phyloP scores from a whole-genome alignment of 53 echinoderm and acorn worm genomes.

The Echinarachnius parma region DNA sequence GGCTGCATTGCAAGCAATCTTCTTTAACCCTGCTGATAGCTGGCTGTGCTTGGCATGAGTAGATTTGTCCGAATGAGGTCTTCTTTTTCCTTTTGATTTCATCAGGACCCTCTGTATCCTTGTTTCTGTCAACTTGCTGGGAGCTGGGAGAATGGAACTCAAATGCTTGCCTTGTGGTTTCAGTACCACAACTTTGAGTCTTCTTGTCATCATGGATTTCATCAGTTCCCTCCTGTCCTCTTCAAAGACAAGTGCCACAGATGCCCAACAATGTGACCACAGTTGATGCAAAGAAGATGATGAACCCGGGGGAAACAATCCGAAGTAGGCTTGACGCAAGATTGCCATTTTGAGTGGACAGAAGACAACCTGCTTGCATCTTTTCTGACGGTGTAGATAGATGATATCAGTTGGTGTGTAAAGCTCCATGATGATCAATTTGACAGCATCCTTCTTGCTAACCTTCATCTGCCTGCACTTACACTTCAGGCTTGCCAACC shows the following conservation, averaged over 20 bases:
- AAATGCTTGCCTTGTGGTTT: no score
- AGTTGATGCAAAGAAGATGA: background rate
- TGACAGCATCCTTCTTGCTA: background rate
- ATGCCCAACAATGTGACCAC: constrained; percentile 24
- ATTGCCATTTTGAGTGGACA: constrained; percentile 30
- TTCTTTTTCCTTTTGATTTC: no score
- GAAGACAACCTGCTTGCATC: background rate
- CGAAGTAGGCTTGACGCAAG: constrained; percentile 9
- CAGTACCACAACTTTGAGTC: no score
- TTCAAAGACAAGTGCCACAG: background rate
- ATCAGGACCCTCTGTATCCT: no score
- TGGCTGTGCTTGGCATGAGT: no score
- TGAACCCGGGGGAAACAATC: background rate
- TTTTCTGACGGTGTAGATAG: background rate
- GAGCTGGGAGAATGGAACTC: no score
- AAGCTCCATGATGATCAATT: constrained; percentile 2
- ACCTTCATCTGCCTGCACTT: background rate
- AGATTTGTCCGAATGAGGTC: no score
- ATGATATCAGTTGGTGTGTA: constrained; percentile 18
- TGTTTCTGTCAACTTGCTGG: no score
- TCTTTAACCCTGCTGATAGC: no score
- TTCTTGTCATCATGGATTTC: no score
- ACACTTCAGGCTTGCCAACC: background rate
- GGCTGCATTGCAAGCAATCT: no score
- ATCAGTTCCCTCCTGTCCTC: constrained; percentile 19